Percentiles rank a stretch among this genome's conserved stretches.
Conservation (phyloP, 2,113 vertebrate genomes). For the Sander vitreus region DNA sequence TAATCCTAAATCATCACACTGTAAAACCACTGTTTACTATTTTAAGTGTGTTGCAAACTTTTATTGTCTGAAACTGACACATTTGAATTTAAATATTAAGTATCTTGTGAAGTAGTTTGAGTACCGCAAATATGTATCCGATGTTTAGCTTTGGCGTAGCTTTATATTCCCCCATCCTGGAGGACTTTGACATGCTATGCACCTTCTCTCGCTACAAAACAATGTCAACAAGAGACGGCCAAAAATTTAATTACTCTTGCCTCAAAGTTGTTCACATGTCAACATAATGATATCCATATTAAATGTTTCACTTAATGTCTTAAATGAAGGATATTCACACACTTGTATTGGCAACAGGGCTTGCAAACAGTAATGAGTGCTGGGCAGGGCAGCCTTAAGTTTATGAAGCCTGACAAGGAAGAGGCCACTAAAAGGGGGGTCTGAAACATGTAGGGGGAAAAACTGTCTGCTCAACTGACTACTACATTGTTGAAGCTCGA, state of each 20-base stretch:
- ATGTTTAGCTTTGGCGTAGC: not conserved
- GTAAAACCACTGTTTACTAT: not conserved
- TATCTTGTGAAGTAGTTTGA: no score
- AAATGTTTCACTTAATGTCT: not conserved
- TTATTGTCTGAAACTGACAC: not conserved
- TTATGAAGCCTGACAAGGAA: conserved; percentile 71
- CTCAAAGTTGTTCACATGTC: not conserved
- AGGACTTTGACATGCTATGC: not conserved
- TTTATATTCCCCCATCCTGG: not conserved
- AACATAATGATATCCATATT: not conserved
- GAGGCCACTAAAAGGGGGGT: conserved; percentile 71
- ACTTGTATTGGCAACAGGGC: conserved; percentile 1
- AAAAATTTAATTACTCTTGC: not conserved
- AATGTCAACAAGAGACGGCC: not conserved
- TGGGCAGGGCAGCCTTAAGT: conserved; percentile 41
- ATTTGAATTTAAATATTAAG: not conserved
- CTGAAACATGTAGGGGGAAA: conserved; percentile 29
- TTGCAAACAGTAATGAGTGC: conserved; percentile 7
- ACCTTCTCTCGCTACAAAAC: not conserved
- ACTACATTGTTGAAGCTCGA: not conserved
- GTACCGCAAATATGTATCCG: not conserved
- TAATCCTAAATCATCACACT: not conserved
- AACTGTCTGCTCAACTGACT: conserved; percentile 8
- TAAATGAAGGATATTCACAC: not conserved
- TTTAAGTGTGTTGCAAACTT: not conserved